Evolutionary conservation across 2,888 invertebrate species (phyloP), one percentile per base, ranked within the genome.

Genomic region (Melieria picta): DNA sequence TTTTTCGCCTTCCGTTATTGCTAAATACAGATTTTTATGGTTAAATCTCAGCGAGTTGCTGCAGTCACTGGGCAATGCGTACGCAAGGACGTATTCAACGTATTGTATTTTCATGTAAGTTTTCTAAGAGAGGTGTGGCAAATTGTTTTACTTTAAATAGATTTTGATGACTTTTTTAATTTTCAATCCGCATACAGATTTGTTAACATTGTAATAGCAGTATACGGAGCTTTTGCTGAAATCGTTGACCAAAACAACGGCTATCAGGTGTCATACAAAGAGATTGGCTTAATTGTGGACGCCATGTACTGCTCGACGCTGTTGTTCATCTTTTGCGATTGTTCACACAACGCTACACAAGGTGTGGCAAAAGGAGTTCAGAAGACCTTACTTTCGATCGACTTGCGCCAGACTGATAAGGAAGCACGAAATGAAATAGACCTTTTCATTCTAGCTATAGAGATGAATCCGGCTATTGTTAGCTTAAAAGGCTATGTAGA

Each of bases 391-490:
- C 85, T 92, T 48, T 89, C 89, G 2, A 88, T 91, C 5, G 89
- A 91, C 76, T 85, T 91, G 56, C 81, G 89, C n/a, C 86, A 88
- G 48, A 88, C 91, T 1, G 91, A 91, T 79, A 84, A 88, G 75
- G 89, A 88, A 9, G 89, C 91, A 7, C 89, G 90, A 72, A 90
- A 89, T 84, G 92, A 92, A 91, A 90, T 92, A 76, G 91, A 92
- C 82, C 88, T 91, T 73, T 92, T 92, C 83, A 89, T 92, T 75
- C 89, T 90, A 77, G 92, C 91, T 0, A 91, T 92, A 65, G 90
- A 91, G 83, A 90, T 92, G 90, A 92, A 92, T 82, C 91, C 92
- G 5, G 91, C 92, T 0, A 90, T 91, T 16, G 92, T 92, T 1
- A 91, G 91, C 46, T 84, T 92, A 62, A 90, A 90, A 79, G 92